phyloP scores from a whole-genome alignment of 2,797 vertebrate species.

The Lepus oiostolus region DNA sequence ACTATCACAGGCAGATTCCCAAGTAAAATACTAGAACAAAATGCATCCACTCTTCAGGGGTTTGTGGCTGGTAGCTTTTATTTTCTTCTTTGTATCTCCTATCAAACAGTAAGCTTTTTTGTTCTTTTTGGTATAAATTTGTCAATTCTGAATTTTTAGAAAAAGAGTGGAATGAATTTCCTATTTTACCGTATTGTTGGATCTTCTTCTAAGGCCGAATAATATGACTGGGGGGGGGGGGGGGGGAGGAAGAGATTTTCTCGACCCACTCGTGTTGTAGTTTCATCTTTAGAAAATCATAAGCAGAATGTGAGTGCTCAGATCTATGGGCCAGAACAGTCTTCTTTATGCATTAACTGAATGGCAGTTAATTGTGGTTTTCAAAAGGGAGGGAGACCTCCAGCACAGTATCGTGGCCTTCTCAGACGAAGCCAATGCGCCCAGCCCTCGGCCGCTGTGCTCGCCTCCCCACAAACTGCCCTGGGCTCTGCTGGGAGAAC shows the following conservation, averaged over 20 bases:
- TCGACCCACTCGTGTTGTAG: background rate
- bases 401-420: background rate
- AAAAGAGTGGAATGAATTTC: slow-evolving; percentile 12
- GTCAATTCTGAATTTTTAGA: background rate
- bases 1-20: background rate
- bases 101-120: background rate
- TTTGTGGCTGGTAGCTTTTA: background rate
- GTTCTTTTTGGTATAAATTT: background rate
- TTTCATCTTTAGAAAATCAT: slow-evolving; percentile 35
- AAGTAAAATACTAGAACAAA: slow-evolving; percentile 56
- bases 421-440: background rate
- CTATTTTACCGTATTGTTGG: background rate
- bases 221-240: background rate
- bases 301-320: background rate
- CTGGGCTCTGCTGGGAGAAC: background rate
- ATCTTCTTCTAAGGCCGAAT: background rate
- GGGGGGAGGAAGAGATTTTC: background rate
- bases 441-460: background rate
- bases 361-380: slow-evolving; percentile 44
- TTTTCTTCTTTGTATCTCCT: slow-evolving; percentile 42
- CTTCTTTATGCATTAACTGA: slow-evolving; percentile 34
- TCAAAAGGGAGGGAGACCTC: slow-evolving; percentile 59
- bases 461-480: background rate
- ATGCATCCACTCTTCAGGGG: background rate
- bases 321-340: background rate